phyloP scores from a whole-genome alignment of 1,140 invertebrate genomes.

The Lasioglossum baleicum region DNA sequence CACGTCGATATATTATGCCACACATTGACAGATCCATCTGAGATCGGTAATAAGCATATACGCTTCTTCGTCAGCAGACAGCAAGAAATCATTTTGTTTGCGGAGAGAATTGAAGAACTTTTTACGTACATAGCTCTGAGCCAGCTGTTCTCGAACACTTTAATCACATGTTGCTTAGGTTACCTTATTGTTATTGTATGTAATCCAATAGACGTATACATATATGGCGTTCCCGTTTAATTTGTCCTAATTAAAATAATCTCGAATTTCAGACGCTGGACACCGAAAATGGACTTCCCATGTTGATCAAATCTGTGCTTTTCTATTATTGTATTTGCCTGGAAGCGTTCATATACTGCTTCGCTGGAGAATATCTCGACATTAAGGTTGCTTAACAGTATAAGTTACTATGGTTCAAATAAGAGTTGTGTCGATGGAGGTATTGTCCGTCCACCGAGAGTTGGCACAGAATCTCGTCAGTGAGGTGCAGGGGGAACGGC shows the following conservation, averaged over 20 bases:
- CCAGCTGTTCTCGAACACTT: constrained; percentile 44
- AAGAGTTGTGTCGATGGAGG: too few relatives aligned
- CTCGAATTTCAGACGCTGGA: not conserved
- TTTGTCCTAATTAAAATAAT: not conserved
- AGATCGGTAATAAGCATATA: not conserved
- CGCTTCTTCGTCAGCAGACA: constrained; percentile 33
- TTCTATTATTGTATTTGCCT: not conserved
- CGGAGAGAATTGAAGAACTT: constrained; percentile 31
- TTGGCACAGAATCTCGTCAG: too few relatives aligned
- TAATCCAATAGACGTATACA: not conserved
- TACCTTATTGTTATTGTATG: constrained; percentile 49
- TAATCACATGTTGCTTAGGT: constrained; percentile 48
- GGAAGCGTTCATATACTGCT: not conserved
- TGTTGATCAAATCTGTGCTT: not conserved
- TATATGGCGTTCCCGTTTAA: not conserved
- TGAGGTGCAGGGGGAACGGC: too few relatives aligned
- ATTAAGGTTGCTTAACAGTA: not conserved
- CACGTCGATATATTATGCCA: constrained; percentile 51
- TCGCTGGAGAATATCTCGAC: not conserved
- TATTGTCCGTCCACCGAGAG: too few relatives aligned
- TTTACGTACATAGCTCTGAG: constrained; percentile 50
- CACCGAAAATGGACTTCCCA: not conserved
- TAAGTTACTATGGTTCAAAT: not conserved
- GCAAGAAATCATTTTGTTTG: constrained; percentile 41
- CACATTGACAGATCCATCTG: not conserved